Conservation (phyloP, 2,888 invertebrate species). For the Ichneumoninae sp. region DNA sequence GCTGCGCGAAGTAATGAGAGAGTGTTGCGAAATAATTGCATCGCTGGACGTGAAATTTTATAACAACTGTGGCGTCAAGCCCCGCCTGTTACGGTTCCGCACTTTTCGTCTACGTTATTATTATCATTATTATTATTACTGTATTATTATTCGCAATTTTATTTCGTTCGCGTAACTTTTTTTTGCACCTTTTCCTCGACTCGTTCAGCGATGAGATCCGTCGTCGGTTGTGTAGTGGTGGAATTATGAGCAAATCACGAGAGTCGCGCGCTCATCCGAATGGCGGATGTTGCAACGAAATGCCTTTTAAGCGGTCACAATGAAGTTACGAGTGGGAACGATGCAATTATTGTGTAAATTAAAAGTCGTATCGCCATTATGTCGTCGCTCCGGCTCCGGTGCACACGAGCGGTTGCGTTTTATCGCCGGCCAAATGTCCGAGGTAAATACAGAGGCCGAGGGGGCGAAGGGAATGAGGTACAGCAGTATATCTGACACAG, state of each 20-base stretch:
- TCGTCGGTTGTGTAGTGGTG: background rate
- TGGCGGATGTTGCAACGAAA: slow-evolving; percentile 49
- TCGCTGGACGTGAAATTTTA: slow-evolving; percentile 17
- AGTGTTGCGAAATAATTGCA: slow-evolving; percentile 41
- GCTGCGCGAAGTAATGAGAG: background rate
- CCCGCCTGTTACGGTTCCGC: background rate
- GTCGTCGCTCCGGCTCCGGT: slow-evolving; percentile 36
- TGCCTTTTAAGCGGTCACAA: slow-evolving; percentile 67
- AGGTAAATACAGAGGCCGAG: slow-evolving; percentile 11
- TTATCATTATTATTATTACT: slow-evolving; percentile 33
- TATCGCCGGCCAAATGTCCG: slow-evolving; percentile 38
- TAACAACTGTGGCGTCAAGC: background rate
- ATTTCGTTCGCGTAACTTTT: slow-evolving; percentile 26
- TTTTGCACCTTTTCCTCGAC: slow-evolving; percentile 28
- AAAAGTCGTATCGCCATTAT: slow-evolving; percentile 69
- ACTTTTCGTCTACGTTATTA: slow-evolving; percentile 25
- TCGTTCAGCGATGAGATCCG: slow-evolving; percentile 18
- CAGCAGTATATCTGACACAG: background rate
- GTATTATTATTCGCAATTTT: slow-evolving; percentile 31
- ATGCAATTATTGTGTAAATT: slow-evolving; percentile 69
- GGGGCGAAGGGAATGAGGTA: slow-evolving; percentile 1
- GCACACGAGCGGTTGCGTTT: slow-evolving; percentile 31
- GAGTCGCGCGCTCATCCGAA: slow-evolving; percentile 21
- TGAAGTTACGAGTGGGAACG: slow-evolving; percentile 65
- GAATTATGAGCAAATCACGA: slow-evolving; percentile 53